A percentile compares a stretch with the other conserved stretches of the same genome.
These are phyloP conservation scores for Taxidea taxus DNA, from an alignment of 2,113 vertebrate genomes.

Conservation along the genomic window DNA sequence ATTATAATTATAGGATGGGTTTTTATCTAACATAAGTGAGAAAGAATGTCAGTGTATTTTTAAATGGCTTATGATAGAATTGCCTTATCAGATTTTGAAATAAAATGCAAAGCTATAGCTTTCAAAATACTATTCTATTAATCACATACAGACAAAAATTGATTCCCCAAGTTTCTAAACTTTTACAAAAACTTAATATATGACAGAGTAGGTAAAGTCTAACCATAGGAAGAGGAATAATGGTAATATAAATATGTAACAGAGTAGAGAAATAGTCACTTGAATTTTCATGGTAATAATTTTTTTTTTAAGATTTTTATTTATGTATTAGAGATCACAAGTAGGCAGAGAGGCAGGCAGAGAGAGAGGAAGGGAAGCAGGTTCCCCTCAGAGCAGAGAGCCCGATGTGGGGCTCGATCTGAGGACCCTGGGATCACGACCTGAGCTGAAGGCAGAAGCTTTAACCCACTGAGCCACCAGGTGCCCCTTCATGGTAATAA, in stretches of 20 bases:
- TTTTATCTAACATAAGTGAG: background rate
- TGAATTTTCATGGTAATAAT: background rate
- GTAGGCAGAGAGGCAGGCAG: too few relatives aligned
- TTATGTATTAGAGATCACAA: too few relatives aligned
- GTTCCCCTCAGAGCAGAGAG: too few relatives aligned
- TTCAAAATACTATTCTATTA: slow-evolving; percentile 28
- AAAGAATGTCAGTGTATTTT: background rate
- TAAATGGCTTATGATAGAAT: slow-evolving; percentile 24
- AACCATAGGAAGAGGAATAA: background rate
- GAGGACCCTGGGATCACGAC: too few relatives aligned
- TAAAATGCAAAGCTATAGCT: background rate
- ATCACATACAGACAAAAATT: background rate
- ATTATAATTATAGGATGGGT: background rate
- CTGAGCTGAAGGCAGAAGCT: too few relatives aligned
- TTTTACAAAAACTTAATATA: background rate
- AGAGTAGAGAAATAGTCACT: background rate
- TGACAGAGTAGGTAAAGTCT: background rate
- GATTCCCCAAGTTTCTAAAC: background rate
- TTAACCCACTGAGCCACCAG: too few relatives aligned
- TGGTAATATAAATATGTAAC: background rate
- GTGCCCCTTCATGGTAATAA: background rate
- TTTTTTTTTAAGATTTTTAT: too few relatives aligned
- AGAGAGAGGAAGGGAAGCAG: too few relatives aligned
- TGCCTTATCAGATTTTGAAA: background rate
- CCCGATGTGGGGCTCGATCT: too few relatives aligned